A percentile compares a stretch with the other conserved stretches of the same genome.
These are phyloP conservation scores for Bucorvus abyssinicus DNA, from an alignment of 2,797 vertebrate species.

Conservation along the genomic window DNA sequence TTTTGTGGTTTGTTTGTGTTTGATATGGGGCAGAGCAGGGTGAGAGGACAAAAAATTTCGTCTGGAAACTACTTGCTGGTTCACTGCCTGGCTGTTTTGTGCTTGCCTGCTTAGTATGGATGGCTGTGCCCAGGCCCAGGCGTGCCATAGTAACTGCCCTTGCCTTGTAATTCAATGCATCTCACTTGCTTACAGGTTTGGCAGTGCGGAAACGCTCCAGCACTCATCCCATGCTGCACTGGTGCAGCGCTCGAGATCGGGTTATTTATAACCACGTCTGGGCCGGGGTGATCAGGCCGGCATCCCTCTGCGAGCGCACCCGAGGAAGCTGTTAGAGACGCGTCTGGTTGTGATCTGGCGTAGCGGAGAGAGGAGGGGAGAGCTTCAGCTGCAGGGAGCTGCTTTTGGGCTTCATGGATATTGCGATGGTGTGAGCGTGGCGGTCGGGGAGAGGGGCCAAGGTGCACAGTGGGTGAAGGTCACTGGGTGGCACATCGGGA, in stretches of 20 bases:
- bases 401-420: rapidly evolving
- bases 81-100: slow-evolving; percentile 10
- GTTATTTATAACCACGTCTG: slow-evolving; percentile 44
- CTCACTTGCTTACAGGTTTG: background rate
- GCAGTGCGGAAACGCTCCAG: background rate
- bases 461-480: rapidly evolving
- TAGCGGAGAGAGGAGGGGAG: rapidly evolving
- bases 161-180: slow-evolving; percentile 41
- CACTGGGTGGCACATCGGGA: rapidly evolving
- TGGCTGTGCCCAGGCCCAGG: background rate
- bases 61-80: background rate
- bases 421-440: rapidly evolving
- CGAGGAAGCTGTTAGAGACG: background rate
- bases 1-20: background rate
- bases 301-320: background rate
- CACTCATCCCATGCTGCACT: slow-evolving; percentile 9
- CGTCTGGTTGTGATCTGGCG: background rate
- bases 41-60: background rate
- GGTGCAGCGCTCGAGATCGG: background rate
- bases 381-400: background rate
- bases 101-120: slow-evolving; percentile 44
- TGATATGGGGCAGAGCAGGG: background rate
- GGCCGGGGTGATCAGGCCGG: background rate
- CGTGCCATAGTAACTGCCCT: slow-evolving; percentile 44
- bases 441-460: rapidly evolving